Conservation (phyloP, 2,888 invertebrate genomes). For the Morinoia aosen region DNA sequence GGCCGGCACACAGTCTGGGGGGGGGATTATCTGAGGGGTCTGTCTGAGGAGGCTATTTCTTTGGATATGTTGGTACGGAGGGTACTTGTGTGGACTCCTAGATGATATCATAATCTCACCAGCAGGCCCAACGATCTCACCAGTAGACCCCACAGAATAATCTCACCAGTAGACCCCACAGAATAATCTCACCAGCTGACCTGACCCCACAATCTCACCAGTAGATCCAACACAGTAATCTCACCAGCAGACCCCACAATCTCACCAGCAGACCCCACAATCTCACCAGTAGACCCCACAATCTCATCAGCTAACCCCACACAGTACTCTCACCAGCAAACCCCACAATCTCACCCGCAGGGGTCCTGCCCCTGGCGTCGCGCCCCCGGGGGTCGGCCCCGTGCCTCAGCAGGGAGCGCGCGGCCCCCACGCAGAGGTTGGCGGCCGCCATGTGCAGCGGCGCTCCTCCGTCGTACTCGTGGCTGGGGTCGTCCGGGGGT, state of each 20-base stretch:
- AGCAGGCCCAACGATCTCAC: not conserved
- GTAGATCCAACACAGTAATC: not conserved
- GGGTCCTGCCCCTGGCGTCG: slow-evolving; percentile 69
- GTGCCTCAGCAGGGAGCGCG: slow-evolving; percentile 69
- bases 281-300: not conserved
- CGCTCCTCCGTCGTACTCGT: slow-evolving; percentile 73
- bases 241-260: not conserved
- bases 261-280: not conserved
- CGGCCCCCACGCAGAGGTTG: slow-evolving; percentile 73
- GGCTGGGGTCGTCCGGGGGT: slow-evolving; percentile 73
- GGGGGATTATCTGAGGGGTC: too few species aligned
- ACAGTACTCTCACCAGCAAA: not conserved
- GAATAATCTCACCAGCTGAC: not conserved
- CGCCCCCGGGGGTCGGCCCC: slow-evolving; percentile 61
- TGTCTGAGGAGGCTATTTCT: too few species aligned
- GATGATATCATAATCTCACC: not conserved
- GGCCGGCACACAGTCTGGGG: slow-evolving; percentile 73
- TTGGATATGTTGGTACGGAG: not conserved
- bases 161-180: not conserved
- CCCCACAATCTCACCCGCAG: slow-evolving; percentile 67
- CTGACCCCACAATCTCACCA: not conserved
- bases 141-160: not conserved
- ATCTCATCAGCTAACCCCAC: not conserved
- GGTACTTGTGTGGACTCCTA: too few species aligned
- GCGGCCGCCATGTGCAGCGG: slow-evolving; percentile 74